Evolutionary conservation across 2,888 invertebrate genomes (phyloP).

Genomic region (Philaethria dido): DNA sequence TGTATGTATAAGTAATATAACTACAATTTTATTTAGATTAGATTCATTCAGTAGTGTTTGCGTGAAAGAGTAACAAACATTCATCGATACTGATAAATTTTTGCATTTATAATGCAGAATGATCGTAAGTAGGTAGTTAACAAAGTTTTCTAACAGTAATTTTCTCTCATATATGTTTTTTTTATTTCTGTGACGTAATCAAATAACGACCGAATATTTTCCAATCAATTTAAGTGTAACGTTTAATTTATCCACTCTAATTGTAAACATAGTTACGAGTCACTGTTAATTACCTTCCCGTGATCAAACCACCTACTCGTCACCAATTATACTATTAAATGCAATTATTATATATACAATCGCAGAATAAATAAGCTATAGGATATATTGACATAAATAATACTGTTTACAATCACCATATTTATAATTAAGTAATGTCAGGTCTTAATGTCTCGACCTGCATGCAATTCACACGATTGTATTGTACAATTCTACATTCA

Average conservation of each 20-base stretch:
- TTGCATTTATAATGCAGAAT: too few relatives aligned
- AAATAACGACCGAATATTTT: conserved; percentile 21
- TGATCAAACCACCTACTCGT: conserved; percentile 36
- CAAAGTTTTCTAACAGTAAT: too few relatives aligned
- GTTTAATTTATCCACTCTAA: conserved; percentile 38
- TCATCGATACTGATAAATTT: too few relatives aligned
- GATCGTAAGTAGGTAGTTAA: too few relatives aligned
- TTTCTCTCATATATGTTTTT: background rate
- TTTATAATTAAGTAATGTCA: too few relatives aligned
- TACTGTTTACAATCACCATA: background rate
- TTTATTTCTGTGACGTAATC: background rate
- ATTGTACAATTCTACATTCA: too few relatives aligned
- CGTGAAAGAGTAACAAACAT: too few relatives aligned
- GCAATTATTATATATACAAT: conserved; percentile 21
- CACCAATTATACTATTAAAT: conserved; percentile 38
- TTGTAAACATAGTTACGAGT: conserved; percentile 27
- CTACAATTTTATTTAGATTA: too few relatives aligned
- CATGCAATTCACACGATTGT: too few relatives aligned
- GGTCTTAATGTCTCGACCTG: too few relatives aligned
- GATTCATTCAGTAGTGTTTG: too few relatives aligned
- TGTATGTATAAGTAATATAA: too few relatives aligned
- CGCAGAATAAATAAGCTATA: background rate
- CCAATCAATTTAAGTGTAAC: conserved; percentile 28
- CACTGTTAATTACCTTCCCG: conserved; percentile 33
- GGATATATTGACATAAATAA: background rate